These are phyloP conservation scores for Sphenodon punctatus DNA, from an alignment of 2,797 vertebrate genomes.

Conservation along the genomic window DNA sequence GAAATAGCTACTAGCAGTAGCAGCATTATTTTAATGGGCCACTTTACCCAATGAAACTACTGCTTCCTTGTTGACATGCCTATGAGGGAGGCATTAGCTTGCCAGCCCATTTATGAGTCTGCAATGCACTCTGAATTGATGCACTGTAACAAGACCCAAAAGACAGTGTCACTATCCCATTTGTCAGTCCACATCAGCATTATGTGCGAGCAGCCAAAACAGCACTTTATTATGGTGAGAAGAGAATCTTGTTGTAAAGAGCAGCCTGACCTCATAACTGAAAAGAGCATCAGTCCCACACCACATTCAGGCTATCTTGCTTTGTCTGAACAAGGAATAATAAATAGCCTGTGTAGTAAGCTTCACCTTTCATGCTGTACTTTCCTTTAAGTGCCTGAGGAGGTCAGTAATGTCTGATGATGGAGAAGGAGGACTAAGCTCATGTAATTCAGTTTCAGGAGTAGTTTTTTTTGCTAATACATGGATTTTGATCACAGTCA, in stretches of 20 bases:
- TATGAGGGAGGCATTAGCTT: too few species aligned
- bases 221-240: fast-evolving
- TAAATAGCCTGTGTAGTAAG: slow-evolving; percentile 7
- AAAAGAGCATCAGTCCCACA: neutral
- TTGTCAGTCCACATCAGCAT: neutral
- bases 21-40: neutral
- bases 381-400: slow-evolving; percentile 60
- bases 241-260: neutral
- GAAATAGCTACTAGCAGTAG: neutral
- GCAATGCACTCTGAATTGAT: fast-evolving
- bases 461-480: slow-evolving; percentile 9
- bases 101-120: too few species aligned
- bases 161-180: neutral
- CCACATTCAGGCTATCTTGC: neutral
- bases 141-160: neutral
- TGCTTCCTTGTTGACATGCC: neutral
- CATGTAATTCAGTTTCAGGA: neutral
- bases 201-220: neutral
- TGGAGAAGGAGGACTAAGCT: slow-evolving; percentile 10
- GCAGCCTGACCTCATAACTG: neutral
- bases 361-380: slow-evolving; percentile 37
- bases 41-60: neutral
- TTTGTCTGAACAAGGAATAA: neutral
- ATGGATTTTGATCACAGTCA: slow-evolving; percentile 1
- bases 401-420: slow-evolving; percentile 68